Conservation (phyloP, 2,797 vertebrate genomes). For the Poecile montanus region DNA sequence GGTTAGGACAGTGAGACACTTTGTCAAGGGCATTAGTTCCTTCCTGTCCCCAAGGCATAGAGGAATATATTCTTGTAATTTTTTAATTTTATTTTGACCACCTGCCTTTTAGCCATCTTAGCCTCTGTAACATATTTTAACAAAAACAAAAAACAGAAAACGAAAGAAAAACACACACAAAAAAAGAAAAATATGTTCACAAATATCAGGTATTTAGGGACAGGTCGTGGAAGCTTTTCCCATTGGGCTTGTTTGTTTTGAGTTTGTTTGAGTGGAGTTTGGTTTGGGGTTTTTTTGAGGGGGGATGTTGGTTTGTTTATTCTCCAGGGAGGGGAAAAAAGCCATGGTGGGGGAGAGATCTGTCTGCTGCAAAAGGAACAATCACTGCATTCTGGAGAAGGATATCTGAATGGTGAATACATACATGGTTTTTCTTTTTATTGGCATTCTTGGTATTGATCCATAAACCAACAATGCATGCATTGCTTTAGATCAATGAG, state of each 20-base stretch:
- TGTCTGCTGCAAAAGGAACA: background rate
- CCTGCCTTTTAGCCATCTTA: background rate
- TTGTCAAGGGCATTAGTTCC: background rate
- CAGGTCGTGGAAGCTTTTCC: background rate
- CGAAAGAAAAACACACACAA: background rate
- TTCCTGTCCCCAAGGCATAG: background rate
- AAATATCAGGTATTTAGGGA: background rate
- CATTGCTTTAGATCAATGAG: background rate
- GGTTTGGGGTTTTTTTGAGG: accelerated
- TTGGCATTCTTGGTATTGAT: background rate
- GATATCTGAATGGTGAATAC: background rate
- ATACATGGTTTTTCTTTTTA: background rate
- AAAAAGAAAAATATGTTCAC: background rate
- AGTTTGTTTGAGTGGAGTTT: background rate
- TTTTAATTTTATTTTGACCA: background rate
- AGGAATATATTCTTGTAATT: background rate
- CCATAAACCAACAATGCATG: background rate
- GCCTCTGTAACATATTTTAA: background rate
- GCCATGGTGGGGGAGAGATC: accelerated
- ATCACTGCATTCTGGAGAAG: background rate
- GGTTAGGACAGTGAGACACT: background rate
- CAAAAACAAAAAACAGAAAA: background rate
- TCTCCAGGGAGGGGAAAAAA: accelerated
- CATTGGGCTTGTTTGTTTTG: background rate
- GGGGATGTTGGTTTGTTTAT: accelerated